phyloP scores from a whole-genome alignment of 1,140 invertebrate species.

The Colletes gigas region DNA sequence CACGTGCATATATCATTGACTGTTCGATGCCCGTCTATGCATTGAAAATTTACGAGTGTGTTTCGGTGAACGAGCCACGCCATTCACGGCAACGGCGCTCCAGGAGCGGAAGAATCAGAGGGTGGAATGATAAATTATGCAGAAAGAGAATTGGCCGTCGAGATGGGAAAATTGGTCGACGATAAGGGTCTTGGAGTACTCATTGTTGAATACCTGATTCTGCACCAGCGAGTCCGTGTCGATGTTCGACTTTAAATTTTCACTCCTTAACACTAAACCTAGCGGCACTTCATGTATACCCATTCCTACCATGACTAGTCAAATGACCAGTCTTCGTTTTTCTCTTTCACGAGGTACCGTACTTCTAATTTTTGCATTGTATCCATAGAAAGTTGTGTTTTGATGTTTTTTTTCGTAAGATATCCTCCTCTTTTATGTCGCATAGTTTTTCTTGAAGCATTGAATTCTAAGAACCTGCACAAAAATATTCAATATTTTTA shows the following conservation, averaged over 20 bases:
- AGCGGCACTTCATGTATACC: too few species aligned
- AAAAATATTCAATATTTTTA: too few species aligned
- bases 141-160: slow-evolving; percentile 53
- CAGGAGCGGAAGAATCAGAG: slow-evolving; percentile 3
- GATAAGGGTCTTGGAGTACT: slow-evolving; percentile 16
- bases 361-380: too few species aligned
- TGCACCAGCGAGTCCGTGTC: neutral
- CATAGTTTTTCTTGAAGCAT: too few species aligned
- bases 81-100: slow-evolving; percentile 13
- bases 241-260: slow-evolving; percentile 4
- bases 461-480: too few species aligned
- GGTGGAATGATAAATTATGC: slow-evolving; percentile 53
- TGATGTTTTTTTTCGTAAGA: too few species aligned
- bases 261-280: too few species aligned
- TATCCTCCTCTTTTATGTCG: too few species aligned
- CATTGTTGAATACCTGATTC: slow-evolving; percentile 6
- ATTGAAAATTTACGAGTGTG: slow-evolving; percentile 45
- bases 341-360: too few species aligned
- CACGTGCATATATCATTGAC: slow-evolving; percentile 19
- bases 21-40: slow-evolving; percentile 2
- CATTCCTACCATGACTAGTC: too few species aligned
- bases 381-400: too few species aligned
- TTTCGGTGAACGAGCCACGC: slow-evolving; percentile 26
- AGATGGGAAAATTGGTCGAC: slow-evolving; percentile 24
- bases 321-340: too few species aligned